A percentile compares a stretch with the other conserved stretches of the same genome.
These are phyloP conservation scores for Malaclemys terrapin DNA, from an alignment of 2,113 vertebrate genomes.

Conservation along the genomic window DNA sequence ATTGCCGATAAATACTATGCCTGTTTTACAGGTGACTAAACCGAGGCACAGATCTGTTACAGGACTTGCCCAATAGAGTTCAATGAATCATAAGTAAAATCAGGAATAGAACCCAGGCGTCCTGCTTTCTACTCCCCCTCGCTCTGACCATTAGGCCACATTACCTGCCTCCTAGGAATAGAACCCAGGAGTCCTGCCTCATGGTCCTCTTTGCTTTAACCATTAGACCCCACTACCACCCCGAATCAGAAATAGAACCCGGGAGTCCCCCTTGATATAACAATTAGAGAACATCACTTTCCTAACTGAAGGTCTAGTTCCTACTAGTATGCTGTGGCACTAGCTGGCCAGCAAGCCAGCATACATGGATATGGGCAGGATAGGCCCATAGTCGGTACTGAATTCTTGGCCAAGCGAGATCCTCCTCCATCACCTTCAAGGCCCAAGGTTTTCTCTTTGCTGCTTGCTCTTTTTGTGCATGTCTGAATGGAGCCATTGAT, in stretches of 20 bases:
- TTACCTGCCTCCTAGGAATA: background rate
- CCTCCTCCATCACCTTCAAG: background rate
- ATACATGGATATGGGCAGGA: background rate
- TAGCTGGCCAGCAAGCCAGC: background rate
- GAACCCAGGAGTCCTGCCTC: fast-evolving
- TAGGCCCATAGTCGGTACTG: fast-evolving
- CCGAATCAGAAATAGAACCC: background rate
- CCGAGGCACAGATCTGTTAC: background rate
- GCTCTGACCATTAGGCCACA: background rate
- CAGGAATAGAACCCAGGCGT: background rate
- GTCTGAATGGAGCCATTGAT: background rate
- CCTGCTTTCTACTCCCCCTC: background rate
- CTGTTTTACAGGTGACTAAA: background rate
- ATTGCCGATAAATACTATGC: background rate
- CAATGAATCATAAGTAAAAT: background rate
- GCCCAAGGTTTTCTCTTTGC: fast-evolving
- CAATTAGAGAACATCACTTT: fast-evolving
- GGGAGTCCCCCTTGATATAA: too few relatives aligned
- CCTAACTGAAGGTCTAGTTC: fast-evolving
- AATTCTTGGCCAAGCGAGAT: background rate
- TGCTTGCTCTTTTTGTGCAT: background rate
- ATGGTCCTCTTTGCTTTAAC: fast-evolving
- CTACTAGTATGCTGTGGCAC: fast-evolving
- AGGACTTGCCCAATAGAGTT: background rate
- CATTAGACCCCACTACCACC: fast-evolving